Evolutionary conservation across 2,797 vertebrate genomes (phyloP).

Genomic region (Podarcis lilfordi): DNA sequence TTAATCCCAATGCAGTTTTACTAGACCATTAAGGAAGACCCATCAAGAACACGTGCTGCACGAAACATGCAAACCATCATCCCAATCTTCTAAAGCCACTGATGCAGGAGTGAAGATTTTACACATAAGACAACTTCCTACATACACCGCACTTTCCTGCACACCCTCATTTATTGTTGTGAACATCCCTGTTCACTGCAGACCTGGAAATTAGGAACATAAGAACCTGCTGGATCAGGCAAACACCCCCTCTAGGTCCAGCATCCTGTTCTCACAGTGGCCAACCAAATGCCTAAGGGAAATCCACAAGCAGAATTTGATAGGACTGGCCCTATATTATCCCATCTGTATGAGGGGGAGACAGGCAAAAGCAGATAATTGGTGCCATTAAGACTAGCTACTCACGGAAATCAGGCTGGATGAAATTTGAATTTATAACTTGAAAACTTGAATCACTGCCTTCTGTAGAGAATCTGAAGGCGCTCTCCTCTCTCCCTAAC

Average conservation of each 20-base stretch:
- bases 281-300: too few relatives aligned
- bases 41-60: background rate
- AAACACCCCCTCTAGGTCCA: too few relatives aligned
- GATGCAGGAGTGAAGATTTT: background rate
- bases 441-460: background rate
- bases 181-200: background rate
- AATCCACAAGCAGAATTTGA: too few relatives aligned
- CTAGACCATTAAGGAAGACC: slow-evolving; percentile 12
- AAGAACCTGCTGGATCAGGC: too few relatives aligned
- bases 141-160: background rate
- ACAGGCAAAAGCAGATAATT: background rate
- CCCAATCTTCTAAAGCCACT: background rate
- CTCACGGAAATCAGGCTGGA: background rate
- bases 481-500: background rate
- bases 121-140: background rate
- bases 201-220: background rate
- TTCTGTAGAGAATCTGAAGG: background rate
- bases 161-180: background rate
- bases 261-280: too few relatives aligned
- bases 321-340: background rate
- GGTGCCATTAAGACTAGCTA: background rate
- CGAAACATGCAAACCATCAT: background rate
- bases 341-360: background rate
- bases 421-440: background rate
- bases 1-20: background rate